Evolutionary conservation across 37 sponge, comb jelly and placozoan species (phyloP), one percentile per base, ranked within the genome.

Genomic region (Mnemiopsis leidyi): DNA sequence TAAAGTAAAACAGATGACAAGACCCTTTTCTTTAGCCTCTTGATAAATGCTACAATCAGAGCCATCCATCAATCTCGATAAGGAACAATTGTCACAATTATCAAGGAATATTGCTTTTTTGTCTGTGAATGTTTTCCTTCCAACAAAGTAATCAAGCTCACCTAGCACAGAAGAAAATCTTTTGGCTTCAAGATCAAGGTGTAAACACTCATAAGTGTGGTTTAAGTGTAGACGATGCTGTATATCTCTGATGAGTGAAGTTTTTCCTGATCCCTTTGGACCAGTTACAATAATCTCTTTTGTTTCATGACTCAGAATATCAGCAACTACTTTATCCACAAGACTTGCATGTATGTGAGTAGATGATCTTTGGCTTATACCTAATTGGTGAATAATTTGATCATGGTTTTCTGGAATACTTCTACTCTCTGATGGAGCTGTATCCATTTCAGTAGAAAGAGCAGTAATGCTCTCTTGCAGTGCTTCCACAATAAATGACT

Each of bases 391-490:
- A n/a, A n/a, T n/a, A n/a, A n/a, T n/a, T n/a, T n/a, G n/a, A n/a
- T n/a, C n/a, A n/a, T n/a, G n/a, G n/a, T 67, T 67, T 18, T 48
- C 61, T 48, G 61, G 61, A 48, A 48, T 48, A 48, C 61, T 48
- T 48, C 9, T 48, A 13, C 35, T 33, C 9, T 77, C 79, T 20
- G 79, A 77, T 32, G 79, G 79, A 34, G 79, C 90, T 20, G 90
- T 85, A 25, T 85, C 90, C n/a, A 29, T 40, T 85, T 85, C 90
- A 40, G 61, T 85, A 77, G 79, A 26, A 77, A 31, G 18, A 0
- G 23, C 36, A 25, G 2, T 0, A 38, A 85, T 26, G 26, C 23
- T 24, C 1, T 38, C 25, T 39, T 1, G 33, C 0, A 85, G 90
- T n/a, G 61, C 23, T 23, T 38, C 30, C 9, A 40, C 90, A 40